phyloP scores from a whole-genome alignment of 2,888 invertebrate genomes.

The Dicycla oo region DNA sequence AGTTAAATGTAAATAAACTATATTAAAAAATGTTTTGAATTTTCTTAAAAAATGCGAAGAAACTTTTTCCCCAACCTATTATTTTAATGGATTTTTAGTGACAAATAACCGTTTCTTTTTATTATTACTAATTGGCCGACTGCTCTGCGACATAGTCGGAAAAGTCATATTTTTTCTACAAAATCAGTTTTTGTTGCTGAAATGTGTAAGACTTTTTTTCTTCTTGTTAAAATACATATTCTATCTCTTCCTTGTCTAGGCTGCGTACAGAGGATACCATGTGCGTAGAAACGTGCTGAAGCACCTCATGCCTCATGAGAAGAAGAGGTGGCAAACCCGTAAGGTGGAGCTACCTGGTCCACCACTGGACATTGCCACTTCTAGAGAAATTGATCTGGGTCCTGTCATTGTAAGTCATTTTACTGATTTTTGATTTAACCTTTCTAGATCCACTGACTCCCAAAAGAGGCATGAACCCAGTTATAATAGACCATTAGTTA shows the following conservation, averaged over 20 bases:
- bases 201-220: background rate
- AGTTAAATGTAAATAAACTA: too few relatives aligned
- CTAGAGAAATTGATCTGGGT: slow-evolving; percentile 83
- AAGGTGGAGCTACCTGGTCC: slow-evolving; percentile 79
- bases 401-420: slow-evolving; percentile 77
- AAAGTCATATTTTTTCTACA: background rate
- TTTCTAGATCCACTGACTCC: background rate
- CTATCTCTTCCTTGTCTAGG: slow-evolving; percentile 69
- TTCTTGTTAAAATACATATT: background rate
- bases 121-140: background rate
- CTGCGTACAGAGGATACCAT: slow-evolving; percentile 85
- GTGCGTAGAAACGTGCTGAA: slow-evolving; percentile 79
- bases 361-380: slow-evolving; percentile 79
- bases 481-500: background rate
- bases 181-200: background rate
- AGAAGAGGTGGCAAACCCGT: slow-evolving; percentile 69
- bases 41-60: too few relatives aligned
- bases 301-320: slow-evolving; percentile 73
- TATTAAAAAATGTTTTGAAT: too few relatives aligned
- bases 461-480: too few relatives aligned
- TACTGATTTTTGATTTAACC: background rate
- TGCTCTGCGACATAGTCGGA: background rate
- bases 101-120: too few relatives aligned
- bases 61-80: too few relatives aligned
- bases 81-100: too few relatives aligned